Conservation (phyloP, 2,113 vertebrate species). For the Melanotaenia duboulayi region DNA sequence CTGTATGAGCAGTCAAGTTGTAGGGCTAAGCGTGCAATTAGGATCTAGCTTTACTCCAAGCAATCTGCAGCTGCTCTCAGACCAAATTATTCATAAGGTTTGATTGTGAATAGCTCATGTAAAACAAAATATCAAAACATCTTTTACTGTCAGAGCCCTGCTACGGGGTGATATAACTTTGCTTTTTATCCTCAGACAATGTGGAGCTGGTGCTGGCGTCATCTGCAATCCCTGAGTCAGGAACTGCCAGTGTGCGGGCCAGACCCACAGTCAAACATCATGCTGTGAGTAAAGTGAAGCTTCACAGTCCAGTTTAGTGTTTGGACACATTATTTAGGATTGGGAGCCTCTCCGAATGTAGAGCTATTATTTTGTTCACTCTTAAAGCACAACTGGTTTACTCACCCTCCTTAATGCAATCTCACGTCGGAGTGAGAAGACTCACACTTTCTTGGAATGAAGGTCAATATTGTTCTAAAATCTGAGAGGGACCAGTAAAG, state of each 20-base stretch:
- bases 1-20: background rate
- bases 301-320: conserved; percentile 11
- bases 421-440: background rate
- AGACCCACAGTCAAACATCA: conserved; percentile 84
- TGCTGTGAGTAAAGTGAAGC: conserved; percentile 66
- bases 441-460: conserved; percentile 2
- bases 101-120: conserved; percentile 6
- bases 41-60: background rate
- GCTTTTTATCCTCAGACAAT: conserved; percentile 61
- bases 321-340: background rate
- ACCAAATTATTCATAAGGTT: conserved; percentile 5
- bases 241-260: conserved; percentile 83
- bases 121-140: background rate
- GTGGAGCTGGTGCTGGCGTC: conserved; percentile 66
- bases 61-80: background rate
- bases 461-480: background rate
- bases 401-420: background rate
- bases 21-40: background rate
- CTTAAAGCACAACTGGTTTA: background rate
- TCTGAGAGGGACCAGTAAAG: background rate
- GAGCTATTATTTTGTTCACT: background rate
- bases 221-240: conserved; percentile 74
- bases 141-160: background rate
- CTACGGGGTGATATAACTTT: background rate
- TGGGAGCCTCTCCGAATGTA: background rate